Evolutionary conservation across 2,888 invertebrate genomes (phyloP).

Genomic region (Cactoblastis cactorum): DNA sequence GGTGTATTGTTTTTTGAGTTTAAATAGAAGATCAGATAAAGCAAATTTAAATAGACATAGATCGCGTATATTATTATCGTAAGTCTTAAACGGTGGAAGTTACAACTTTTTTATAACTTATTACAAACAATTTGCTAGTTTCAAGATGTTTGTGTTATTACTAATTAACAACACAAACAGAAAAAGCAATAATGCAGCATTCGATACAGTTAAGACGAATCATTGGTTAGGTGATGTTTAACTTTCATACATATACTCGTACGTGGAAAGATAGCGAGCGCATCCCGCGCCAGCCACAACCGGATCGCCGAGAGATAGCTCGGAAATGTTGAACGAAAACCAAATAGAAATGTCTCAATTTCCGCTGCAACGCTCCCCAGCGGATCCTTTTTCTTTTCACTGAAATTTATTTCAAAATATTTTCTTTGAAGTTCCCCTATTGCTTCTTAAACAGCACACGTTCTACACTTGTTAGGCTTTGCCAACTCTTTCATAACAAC

Average conservation of each 20-base stretch:
- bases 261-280: conserved; percentile 34
- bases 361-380: conserved; percentile 58
- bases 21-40: too few relatives aligned
- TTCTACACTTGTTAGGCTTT: conserved; percentile 10
- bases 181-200: neutral
- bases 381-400: conserved; percentile 48
- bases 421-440: conserved; percentile 32
- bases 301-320: conserved; percentile 55
- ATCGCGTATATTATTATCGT: too few relatives aligned
- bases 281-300: conserved; percentile 46
- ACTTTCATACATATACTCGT: conserved; percentile 5
- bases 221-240: neutral
- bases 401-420: conserved; percentile 42
- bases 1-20: too few relatives aligned
- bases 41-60: too few relatives aligned
- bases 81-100: too few relatives aligned
- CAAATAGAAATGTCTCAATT: conserved; percentile 75
- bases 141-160: too few relatives aligned
- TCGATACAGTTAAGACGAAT: neutral
- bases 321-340: conserved; percentile 64
- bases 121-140: too few relatives aligned
- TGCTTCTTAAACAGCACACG: conserved; percentile 24
- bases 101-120: too few relatives aligned
- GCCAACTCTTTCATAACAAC: conserved; percentile 8
- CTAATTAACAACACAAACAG: neutral